These are phyloP conservation scores for Tetramorium parvispinum DNA, from an alignment of 1,140 invertebrate species.

Conservation along the genomic window DNA sequence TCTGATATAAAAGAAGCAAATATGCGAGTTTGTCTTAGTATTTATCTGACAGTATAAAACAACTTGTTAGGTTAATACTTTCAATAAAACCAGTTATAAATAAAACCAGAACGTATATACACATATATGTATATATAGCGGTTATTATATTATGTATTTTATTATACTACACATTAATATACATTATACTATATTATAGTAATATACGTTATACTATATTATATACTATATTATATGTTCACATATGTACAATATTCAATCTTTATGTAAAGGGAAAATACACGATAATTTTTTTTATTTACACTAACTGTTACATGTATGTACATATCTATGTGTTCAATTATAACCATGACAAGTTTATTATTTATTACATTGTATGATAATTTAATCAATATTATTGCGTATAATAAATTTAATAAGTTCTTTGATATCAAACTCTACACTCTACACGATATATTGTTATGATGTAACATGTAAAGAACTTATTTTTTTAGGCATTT, in stretches of 20 bases:
- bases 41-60: slow-evolving; percentile 58
- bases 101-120: slow-evolving; percentile 66
- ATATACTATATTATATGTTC: slow-evolving; percentile 64
- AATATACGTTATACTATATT: no score
- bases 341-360: slow-evolving; percentile 80
- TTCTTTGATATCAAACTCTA: slow-evolving; percentile 83
- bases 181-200: no score
- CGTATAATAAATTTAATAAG: slow-evolving; percentile 79
- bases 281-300: slow-evolving; percentile 81
- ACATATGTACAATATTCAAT: slow-evolving; percentile 68
- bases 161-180: no score
- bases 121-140: slow-evolving; percentile 61
- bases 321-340: no score
- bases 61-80: slow-evolving; percentile 75
- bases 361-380: slow-evolving; percentile 79
- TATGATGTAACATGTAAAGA: slow-evolving; percentile 83
- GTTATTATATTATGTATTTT: slow-evolving; percentile 53
- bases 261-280: slow-evolving; percentile 71
- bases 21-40: slow-evolving; percentile 68
- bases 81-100: slow-evolving; percentile 79
- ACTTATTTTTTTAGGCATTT: slow-evolving; percentile 85
- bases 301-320: slow-evolving; percentile 84
- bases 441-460: slow-evolving; percentile 80
- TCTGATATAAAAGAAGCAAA: slow-evolving; percentile 54
- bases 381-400: slow-evolving; percentile 83